Evolutionary conservation across 2,888 invertebrate species (phyloP).

Genomic region (Dynastes tityus): DNA sequence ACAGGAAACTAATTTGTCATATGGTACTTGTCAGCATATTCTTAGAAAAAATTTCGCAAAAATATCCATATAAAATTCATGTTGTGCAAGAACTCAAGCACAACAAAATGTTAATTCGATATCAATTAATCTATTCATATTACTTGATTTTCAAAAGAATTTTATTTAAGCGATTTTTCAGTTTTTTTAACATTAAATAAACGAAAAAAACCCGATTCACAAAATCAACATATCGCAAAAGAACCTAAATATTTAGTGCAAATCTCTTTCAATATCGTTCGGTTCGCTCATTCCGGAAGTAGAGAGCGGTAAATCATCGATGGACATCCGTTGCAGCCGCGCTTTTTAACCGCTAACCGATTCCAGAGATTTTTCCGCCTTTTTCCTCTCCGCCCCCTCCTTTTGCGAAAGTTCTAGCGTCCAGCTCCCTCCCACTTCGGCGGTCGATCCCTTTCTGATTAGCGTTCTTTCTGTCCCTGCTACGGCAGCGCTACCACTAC

Average conservation of each 20-base stretch:
- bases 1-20: too few species aligned
- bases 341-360: slow-evolving; percentile 20
- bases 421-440: not conserved
- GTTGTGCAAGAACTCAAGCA: too few species aligned
- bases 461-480: slow-evolving; percentile 26
- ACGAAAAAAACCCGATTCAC: too few species aligned
- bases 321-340: slow-evolving; percentile 32
- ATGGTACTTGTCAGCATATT: too few species aligned
- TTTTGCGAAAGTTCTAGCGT: not conserved
- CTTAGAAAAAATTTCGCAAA: too few species aligned
- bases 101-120: too few species aligned
- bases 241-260: not conserved
- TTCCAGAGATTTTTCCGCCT: slow-evolving; percentile 22
- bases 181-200: too few species aligned
- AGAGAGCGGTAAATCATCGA: slow-evolving; percentile 28
- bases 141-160: too few species aligned
- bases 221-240: too few species aligned
- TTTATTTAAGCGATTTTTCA: too few species aligned
- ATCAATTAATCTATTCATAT: too few species aligned
- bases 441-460: slow-evolving; percentile 39
- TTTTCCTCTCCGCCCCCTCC: slow-evolving; percentile 21
- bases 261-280: slow-evolving; percentile 24
- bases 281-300: slow-evolving; percentile 7
- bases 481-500: not conserved
- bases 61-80: too few species aligned